A percentile compares a stretch with the other conserved stretches of the same genome.
Evolutionary conservation across 2,113 vertebrate species (phyloP).

Genomic region (Chlamydotis undulata): DNA sequence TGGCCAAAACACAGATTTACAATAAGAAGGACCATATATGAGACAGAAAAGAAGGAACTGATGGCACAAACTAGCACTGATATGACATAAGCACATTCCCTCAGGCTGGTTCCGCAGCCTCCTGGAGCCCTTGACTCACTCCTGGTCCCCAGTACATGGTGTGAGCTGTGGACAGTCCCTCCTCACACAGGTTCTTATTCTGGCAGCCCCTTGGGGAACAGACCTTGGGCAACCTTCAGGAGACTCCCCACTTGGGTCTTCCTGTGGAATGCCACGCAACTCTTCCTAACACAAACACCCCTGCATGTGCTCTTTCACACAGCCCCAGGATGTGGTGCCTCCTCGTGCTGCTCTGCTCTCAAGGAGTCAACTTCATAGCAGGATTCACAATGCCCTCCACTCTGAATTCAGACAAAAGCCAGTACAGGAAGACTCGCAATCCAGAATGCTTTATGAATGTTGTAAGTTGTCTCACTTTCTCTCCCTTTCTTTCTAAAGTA

Average conservation of each 20-base stretch:
- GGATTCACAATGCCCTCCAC: neutral
- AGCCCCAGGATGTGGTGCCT: slow-evolving; percentile 46
- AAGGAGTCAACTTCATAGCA: neutral
- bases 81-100: neutral
- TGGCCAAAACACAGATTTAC: neutral
- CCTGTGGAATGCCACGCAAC: neutral
- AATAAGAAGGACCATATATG: neutral
- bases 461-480: slow-evolving; percentile 23
- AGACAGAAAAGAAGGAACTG: neutral
- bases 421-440: neutral
- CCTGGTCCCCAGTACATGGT: neutral
- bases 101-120: neutral
- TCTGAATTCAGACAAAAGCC: neutral
- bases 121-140: neutral
- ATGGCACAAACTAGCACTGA: accelerated
- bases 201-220: neutral
- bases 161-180: neutral
- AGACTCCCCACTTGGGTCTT: neutral
- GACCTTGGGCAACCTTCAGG: neutral
- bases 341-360: neutral
- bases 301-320: neutral
- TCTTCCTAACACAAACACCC: neutral
- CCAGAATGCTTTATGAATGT: slow-evolving; percentile 37
- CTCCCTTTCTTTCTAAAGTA: too few species aligned
- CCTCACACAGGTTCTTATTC: neutral